phyloP scores from a whole-genome alignment of 2,888 invertebrate genomes.

The Drosophila trichaetosa region DNA sequence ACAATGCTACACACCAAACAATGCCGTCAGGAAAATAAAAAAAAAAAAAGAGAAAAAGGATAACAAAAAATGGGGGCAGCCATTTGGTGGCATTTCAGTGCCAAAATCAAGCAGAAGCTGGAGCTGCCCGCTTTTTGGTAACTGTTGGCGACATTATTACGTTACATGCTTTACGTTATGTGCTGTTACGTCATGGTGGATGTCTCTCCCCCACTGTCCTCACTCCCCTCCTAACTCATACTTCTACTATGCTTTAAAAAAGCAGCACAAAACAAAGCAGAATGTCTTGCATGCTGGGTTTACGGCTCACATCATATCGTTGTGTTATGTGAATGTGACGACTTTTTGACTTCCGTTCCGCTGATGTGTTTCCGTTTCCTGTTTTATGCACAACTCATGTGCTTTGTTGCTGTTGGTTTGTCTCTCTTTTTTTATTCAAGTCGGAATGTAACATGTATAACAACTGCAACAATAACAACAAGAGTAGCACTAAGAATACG shows the following conservation, averaged over 20 bases:
- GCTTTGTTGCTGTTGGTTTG: constrained; percentile 40
- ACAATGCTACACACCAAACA: constrained; percentile 41
- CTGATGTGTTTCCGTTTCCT: constrained; percentile 84
- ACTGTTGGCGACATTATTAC: constrained; percentile 79
- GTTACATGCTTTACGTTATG: constrained; percentile 78
- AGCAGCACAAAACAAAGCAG: constrained; percentile 58
- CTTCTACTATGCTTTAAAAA: constrained; percentile 30
- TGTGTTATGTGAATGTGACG: constrained; percentile 81
- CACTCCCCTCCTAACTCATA: no score
- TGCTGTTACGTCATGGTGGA: constrained; percentile 60
- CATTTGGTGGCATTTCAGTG: constrained; percentile 41
- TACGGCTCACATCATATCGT: constrained; percentile 63
- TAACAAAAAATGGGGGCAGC: constrained; percentile 51
- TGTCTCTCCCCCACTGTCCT: not conserved
- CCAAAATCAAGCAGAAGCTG: constrained; percentile 4
- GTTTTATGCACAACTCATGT: constrained; percentile 74
- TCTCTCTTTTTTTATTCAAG: constrained; percentile 7
- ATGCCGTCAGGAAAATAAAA: constrained; percentile 26
- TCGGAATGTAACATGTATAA: constrained; percentile 70
- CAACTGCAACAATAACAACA: constrained; percentile 31
- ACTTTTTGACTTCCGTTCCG: constrained; percentile 83
- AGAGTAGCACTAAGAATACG: constrained; percentile 10
- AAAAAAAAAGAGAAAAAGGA: constrained; percentile 9
- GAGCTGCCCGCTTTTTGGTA: constrained; percentile 46
- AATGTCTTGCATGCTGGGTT: constrained; percentile 46